Conservation (phyloP, 2,113 vertebrate species). For the Neodontobutis hainanensis region DNA sequence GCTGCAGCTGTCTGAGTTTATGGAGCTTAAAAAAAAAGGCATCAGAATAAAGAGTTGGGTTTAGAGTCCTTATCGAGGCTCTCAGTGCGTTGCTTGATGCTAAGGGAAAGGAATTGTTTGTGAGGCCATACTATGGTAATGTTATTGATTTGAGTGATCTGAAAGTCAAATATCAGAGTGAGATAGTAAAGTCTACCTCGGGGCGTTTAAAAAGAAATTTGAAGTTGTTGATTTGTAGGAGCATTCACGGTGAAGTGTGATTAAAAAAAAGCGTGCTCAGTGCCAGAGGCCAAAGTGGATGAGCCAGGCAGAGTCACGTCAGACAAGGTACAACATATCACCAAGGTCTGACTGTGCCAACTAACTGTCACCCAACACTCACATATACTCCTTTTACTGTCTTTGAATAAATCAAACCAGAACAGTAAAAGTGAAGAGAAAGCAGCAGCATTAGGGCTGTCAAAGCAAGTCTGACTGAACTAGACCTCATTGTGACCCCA, state of each 20-base stretch:
- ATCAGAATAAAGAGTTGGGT: slow-evolving; percentile 51
- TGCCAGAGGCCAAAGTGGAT: slow-evolving; percentile 16
- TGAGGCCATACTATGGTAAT: slow-evolving; percentile 50
- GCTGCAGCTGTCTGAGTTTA: slow-evolving; percentile 66
- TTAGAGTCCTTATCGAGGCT: slow-evolving; percentile 57
- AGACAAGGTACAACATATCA: slow-evolving; percentile 44
- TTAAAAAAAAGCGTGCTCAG: slow-evolving; percentile 29
- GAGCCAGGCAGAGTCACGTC: slow-evolving; percentile 29
- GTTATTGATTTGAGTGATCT: slow-evolving; percentile 44
- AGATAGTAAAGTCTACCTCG: slow-evolving; percentile 30
- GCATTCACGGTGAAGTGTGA: slow-evolving; percentile 38
- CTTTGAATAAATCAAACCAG: not conserved
- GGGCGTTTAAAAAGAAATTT: slow-evolving; percentile 36
- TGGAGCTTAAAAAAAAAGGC: slow-evolving; percentile 41
- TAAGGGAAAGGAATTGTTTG: slow-evolving; percentile 40
- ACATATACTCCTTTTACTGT: slow-evolving; percentile 5
- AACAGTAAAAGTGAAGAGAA: not conserved
- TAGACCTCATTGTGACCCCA: slow-evolving; percentile 1
- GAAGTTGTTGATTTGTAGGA: slow-evolving; percentile 14
- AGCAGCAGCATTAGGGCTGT: slow-evolving; percentile 4
- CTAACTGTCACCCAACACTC: slow-evolving; percentile 42
- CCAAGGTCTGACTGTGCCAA: slow-evolving; percentile 34
- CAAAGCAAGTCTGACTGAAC: slow-evolving; percentile 6
- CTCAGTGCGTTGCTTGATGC: slow-evolving; percentile 46
- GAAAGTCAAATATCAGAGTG: slow-evolving; percentile 53